Evolutionary conservation across 2,888 invertebrate genomes (phyloP).

Genomic region (Parnassius glacialis): DNA sequence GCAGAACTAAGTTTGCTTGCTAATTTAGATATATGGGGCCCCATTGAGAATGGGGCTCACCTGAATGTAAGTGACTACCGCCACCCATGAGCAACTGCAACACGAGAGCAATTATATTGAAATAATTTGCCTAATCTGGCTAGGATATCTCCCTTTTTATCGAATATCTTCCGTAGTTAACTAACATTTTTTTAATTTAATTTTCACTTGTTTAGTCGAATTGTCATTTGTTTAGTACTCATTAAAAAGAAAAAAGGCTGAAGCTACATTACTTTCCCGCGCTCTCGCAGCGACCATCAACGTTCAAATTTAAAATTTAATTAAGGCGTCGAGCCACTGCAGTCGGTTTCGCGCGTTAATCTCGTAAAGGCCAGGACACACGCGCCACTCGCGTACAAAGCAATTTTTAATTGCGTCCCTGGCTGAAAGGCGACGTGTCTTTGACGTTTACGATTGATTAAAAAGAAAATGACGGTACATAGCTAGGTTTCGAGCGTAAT

Average conservation of each 20-base stretch:
- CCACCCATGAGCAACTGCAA: too few relatives aligned
- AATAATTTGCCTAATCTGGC: too few relatives aligned
- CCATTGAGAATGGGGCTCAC: too few relatives aligned
- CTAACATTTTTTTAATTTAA: too few relatives aligned
- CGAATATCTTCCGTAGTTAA: too few relatives aligned
- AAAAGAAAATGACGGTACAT: conserved; percentile 32
- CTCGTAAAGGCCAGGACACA: conserved; percentile 60
- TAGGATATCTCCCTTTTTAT: too few relatives aligned
- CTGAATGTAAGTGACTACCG: too few relatives aligned
- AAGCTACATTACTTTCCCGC: conserved; percentile 47
- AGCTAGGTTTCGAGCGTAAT: conserved; percentile 25
- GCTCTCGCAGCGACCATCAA: conserved; percentile 40
- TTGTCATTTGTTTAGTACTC: conserved; percentile 14
- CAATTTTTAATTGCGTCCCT: conserved; percentile 70
- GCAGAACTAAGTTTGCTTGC: too few relatives aligned
- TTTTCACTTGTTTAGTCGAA: neutral
- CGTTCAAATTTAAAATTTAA: conserved; percentile 70
- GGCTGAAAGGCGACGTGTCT: conserved; percentile 56
- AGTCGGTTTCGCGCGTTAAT: conserved; percentile 61
- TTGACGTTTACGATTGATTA: conserved; percentile 50
- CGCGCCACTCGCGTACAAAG: conserved; percentile 58
- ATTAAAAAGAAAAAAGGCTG: conserved; percentile 34
- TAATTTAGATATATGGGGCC: too few relatives aligned
- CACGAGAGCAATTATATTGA: too few relatives aligned
- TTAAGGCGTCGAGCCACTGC: conserved; percentile 52